Evolutionary conservation across 2,113 vertebrate species (phyloP).

Genomic region (Suricata suricatta): DNA sequence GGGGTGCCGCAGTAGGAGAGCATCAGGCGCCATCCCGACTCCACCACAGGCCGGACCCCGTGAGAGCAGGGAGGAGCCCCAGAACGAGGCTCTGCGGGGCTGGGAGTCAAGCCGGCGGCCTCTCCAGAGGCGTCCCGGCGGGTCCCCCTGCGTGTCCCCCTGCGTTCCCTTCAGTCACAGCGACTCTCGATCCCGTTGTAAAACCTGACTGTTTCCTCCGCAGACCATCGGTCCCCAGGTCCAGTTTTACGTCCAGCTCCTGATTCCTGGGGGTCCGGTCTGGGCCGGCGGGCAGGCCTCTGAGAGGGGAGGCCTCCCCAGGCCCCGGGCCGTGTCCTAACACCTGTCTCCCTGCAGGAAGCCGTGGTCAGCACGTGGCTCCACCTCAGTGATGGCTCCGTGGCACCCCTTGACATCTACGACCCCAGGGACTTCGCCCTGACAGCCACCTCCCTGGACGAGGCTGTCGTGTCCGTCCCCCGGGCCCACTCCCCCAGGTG

Average conservation of each 20-base stretch:
- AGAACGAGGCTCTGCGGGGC: not conserved
- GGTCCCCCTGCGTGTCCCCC: not conserved
- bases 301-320: not conserved
- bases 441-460: conserved; percentile 91
- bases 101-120: not conserved
- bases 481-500: conserved; percentile 85
- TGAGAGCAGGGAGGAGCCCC: fast-evolving
- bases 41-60: not conserved
- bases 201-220: not conserved
- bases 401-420: conserved; percentile 95
- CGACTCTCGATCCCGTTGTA: not conserved
- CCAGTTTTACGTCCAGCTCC: no score
- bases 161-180: conserved; percentile 20
- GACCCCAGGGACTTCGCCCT: conserved; percentile 91
- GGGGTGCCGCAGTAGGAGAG: not conserved
- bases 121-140: not conserved
- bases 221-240: not conserved
- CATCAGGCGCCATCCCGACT: fast-evolving
- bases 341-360: conserved; percentile 87
- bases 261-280: not conserved
- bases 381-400: conserved; percentile 95
- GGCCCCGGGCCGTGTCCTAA: not conserved
- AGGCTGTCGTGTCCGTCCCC: conserved; percentile 87
- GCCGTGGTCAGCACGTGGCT: conserved; percentile 96
- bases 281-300: not conserved